phyloP scores from a whole-genome alignment of 2,888 invertebrate species.

The Galerucella calmariensis region DNA sequence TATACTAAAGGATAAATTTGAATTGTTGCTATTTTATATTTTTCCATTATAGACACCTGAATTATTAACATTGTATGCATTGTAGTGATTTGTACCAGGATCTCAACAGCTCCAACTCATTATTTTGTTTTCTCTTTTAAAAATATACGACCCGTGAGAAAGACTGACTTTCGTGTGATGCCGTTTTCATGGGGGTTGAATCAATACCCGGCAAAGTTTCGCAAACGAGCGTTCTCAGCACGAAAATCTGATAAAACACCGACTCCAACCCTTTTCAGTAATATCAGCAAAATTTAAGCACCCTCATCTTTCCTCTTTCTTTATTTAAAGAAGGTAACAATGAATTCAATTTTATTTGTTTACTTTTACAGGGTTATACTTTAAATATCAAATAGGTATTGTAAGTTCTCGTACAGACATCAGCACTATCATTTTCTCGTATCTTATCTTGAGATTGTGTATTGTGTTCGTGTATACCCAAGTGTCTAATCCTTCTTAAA shows the following conservation, averaged over 20 bases:
- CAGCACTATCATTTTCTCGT: conserved; percentile 26
- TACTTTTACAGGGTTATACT: no score
- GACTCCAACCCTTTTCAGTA: conserved; percentile 32
- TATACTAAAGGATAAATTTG: no score
- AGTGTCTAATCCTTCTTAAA: conserved; percentile 43
- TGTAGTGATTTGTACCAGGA: neutral
- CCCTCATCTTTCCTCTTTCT: conserved; percentile 32
- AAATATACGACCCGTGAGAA: conserved; percentile 47
- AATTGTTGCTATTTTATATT: no score
- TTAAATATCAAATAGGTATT: neutral
- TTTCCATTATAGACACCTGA: no score
- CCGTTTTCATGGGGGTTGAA: conserved; percentile 56
- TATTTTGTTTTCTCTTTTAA: conserved; percentile 8
- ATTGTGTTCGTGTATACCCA: conserved; percentile 37
- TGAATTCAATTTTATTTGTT: neutral
- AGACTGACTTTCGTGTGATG: conserved; percentile 38
- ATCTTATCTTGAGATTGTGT: conserved; percentile 46
- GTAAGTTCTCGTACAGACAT: neutral
- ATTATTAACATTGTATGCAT: no score
- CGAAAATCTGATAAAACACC: conserved; percentile 58
- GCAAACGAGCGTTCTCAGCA: conserved; percentile 58
- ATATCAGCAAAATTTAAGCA: conserved; percentile 44
- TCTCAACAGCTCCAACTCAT: neutral
- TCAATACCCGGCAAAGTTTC: conserved; percentile 54
- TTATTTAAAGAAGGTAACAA: conserved; percentile 9